Conservation (phyloP, 2,888 invertebrate genomes). For the Polia nebulosa region DNA sequence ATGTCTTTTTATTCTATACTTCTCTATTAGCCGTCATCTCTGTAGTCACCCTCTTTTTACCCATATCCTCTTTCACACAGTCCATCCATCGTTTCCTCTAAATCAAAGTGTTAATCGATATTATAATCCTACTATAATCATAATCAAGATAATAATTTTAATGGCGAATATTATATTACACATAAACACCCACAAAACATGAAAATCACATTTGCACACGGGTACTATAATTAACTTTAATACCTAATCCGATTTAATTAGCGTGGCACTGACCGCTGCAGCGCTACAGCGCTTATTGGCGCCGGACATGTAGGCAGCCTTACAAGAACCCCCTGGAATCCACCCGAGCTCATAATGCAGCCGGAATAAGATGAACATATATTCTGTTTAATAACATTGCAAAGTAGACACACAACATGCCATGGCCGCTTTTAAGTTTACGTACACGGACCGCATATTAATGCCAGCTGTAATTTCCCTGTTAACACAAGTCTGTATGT, state of each 20-base stretch:
- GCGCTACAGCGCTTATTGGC: constrained; percentile 59
- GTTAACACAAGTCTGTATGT: constrained; percentile 48
- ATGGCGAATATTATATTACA: constrained; percentile 13
- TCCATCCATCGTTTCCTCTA: too few relatives aligned
- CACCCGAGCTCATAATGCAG: constrained; percentile 59
- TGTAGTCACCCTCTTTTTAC: too few relatives aligned
- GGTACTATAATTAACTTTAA: constrained; percentile 35
- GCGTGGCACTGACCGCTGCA: constrained; percentile 50
- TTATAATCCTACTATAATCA: constrained; percentile 20
- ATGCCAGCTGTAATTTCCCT: constrained; percentile 52
- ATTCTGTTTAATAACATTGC: constrained; percentile 58
- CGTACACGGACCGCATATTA: constrained; percentile 54
- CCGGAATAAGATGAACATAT: constrained; percentile 53
- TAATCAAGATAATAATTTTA: constrained; percentile 29
- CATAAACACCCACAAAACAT: constrained; percentile 41
- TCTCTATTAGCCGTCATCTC: too few relatives aligned
- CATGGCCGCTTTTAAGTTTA: constrained; percentile 50
- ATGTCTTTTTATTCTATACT: too few relatives aligned
- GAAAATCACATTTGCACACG: constrained; percentile 51
- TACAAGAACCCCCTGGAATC: constrained; percentile 63
- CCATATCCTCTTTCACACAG: too few relatives aligned
- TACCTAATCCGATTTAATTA: constrained; percentile 49
- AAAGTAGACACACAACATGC: constrained; percentile 50
- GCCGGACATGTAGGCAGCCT: constrained; percentile 54
- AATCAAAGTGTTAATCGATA: constrained; percentile 22